Conservation (phyloP, 2,113 vertebrate species). For the Cyanocitta stelleri region DNA sequence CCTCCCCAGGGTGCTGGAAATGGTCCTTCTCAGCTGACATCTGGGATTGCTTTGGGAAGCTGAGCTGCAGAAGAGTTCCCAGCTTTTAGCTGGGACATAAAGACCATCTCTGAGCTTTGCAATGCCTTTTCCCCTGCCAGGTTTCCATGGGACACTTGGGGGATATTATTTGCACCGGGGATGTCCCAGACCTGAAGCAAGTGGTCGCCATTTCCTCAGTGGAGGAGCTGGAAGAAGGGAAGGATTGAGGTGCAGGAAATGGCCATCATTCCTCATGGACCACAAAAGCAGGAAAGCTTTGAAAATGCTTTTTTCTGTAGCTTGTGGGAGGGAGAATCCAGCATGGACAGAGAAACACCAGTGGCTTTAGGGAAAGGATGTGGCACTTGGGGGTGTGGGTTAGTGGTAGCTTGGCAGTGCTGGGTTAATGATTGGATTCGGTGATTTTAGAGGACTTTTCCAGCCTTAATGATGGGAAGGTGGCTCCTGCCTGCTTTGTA, state of each 20-base stretch:
- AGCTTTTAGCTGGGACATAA: background rate
- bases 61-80: background rate
- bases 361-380: background rate
- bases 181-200: background rate
- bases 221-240: background rate
- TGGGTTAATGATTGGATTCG: background rate
- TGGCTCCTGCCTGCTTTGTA: background rate
- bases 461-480: background rate
- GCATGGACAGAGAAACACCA: background rate
- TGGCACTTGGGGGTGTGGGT: background rate
- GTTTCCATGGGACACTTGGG: background rate
- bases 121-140: background rate
- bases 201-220: background rate
- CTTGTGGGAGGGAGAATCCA: background rate
- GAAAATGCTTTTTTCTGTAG: background rate
- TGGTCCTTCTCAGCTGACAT: background rate
- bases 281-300: background rate
- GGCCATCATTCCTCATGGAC: rapidly evolving
- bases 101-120: background rate
- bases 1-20: constrained; percentile 24
- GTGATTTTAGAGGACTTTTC: background rate
- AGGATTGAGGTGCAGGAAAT: background rate
- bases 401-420: too few species aligned
- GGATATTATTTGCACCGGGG: background rate
- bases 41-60: constrained; percentile 26